A percentile compares a stretch with the other conserved stretches of the same genome.
Evolutionary conservation across 2,888 invertebrate species (phyloP).

Genomic region (Ornithoptera priamus): DNA sequence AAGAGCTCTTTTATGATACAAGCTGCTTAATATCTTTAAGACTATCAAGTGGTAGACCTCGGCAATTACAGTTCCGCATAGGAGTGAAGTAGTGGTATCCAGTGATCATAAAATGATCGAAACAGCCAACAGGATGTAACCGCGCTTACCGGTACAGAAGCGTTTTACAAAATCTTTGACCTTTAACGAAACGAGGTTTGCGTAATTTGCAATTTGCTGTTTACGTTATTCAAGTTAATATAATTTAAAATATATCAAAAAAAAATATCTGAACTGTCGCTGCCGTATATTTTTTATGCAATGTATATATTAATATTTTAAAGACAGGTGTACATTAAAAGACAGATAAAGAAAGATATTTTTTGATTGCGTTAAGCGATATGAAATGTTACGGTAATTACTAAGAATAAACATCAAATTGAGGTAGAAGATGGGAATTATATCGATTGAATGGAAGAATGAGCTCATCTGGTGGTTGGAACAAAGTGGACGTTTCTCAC

Average conservation of each 20-base stretch:
- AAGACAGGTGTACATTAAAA: too few relatives aligned
- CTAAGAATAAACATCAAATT: constrained; percentile 34
- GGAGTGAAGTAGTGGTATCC: not conserved
- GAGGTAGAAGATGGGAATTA: constrained; percentile 36
- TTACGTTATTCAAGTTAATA: constrained; percentile 7
- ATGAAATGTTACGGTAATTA: constrained; percentile 23
- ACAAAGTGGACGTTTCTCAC: constrained; percentile 68
- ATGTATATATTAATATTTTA: not conserved
- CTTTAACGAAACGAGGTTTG: constrained; percentile 22
- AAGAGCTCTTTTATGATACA: constrained; percentile 16
- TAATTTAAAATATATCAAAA: not conserved
- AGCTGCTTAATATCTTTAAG: constrained; percentile 11
- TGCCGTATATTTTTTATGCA: constrained; percentile 2
- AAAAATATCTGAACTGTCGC: not conserved
- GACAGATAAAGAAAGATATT: not conserved
- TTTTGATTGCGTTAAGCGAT: constrained; percentile 20
- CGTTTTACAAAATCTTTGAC: constrained; percentile 7
- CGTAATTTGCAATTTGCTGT: constrained; percentile 10
- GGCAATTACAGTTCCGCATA: constrained; percentile 21
- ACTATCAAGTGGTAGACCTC: constrained; percentile 19
- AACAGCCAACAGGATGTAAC: constrained; percentile 24
- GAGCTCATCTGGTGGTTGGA: constrained; percentile 62
- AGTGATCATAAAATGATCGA: constrained; percentile 9
- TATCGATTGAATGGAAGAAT: constrained; percentile 51
- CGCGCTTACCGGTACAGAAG: constrained; percentile 2